Percentiles rank a stretch among this genome's conserved stretches.
These are phyloP conservation scores for Papilio aristodemus DNA, from an alignment of 1,140 invertebrate genomes.

Conservation along the genomic window DNA sequence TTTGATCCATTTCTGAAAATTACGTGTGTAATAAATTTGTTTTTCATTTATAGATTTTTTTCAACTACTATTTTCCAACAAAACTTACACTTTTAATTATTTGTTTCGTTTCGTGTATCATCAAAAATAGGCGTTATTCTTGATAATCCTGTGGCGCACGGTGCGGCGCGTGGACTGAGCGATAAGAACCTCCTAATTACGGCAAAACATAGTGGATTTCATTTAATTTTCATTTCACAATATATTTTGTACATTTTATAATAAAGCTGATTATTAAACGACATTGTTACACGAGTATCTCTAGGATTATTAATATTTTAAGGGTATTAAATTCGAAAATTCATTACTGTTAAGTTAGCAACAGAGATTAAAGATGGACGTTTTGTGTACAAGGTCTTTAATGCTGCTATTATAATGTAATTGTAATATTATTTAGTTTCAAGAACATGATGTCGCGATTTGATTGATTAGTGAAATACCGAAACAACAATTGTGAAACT, in stretches of 20 bases:
- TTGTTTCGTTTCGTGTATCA: background rate
- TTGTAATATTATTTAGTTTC: too few species aligned
- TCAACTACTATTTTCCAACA: too few species aligned
- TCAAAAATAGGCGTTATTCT: constrained; percentile 10
- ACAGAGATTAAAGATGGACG: too few species aligned
- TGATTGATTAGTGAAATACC: too few species aligned
- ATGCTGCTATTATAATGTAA: too few species aligned
- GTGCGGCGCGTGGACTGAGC: background rate
- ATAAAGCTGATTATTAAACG: background rate
- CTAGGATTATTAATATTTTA: background rate
- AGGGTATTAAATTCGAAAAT: background rate
- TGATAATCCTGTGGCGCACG: constrained; percentile 7
- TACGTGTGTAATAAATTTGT: too few species aligned
- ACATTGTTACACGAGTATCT: background rate
- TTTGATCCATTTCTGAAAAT: too few species aligned
- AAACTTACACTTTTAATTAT: background rate
- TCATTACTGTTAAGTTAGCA: too few species aligned
- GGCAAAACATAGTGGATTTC: background rate
- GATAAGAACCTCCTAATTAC: constrained; percentile 9
- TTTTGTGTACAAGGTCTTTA: too few species aligned
- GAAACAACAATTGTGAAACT: too few species aligned
- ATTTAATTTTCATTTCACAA: constrained; percentile 10
- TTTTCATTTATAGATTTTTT: too few species aligned
- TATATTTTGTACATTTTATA: constrained; percentile 2
- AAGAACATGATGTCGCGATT: too few species aligned